These are phyloP conservation scores for Stomorhina lunata DNA, from an alignment of 2,888 invertebrate species.

Conservation along the genomic window DNA sequence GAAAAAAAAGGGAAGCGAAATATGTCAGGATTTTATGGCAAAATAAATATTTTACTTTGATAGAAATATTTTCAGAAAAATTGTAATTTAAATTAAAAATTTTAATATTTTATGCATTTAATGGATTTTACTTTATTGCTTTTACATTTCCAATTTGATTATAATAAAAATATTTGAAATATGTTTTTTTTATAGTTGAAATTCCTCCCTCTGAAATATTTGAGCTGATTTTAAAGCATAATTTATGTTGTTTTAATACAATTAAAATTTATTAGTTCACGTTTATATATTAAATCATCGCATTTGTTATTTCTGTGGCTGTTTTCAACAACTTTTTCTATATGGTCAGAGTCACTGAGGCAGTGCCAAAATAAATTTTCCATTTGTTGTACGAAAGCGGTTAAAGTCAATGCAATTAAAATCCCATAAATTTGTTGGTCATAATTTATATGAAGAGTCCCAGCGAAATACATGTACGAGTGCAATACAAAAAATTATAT, in stretches of 20 bases:
- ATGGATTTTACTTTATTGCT: no score
- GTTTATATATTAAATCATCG: constrained; percentile 55
- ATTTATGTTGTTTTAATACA: constrained; percentile 49
- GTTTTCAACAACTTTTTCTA: constrained; percentile 32
- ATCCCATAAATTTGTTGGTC: constrained; percentile 62
- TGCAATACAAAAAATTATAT: not conserved
- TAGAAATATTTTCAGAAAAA: not conserved
- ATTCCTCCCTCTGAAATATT: not conserved
- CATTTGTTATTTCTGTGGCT: constrained; percentile 20
- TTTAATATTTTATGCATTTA: no score
- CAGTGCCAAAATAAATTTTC: constrained; percentile 1
- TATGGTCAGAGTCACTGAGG: not conserved
- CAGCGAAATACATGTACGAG: not conserved
- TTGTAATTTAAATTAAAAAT: not conserved
- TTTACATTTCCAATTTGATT: no score
- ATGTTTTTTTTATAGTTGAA: no score
- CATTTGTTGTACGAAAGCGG: constrained; percentile 36
- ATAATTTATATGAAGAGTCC: constrained; percentile 60
- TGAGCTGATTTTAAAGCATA: not conserved
- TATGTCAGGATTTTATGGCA: constrained; percentile 22
- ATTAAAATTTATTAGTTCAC: constrained; percentile 59
- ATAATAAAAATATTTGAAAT: not conserved
- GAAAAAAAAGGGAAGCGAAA: not conserved
- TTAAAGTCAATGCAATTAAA: constrained; percentile 64
- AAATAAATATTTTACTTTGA: not conserved